Conservation (phyloP, 2,113 vertebrate species). For the Polypterus bichir region DNA sequence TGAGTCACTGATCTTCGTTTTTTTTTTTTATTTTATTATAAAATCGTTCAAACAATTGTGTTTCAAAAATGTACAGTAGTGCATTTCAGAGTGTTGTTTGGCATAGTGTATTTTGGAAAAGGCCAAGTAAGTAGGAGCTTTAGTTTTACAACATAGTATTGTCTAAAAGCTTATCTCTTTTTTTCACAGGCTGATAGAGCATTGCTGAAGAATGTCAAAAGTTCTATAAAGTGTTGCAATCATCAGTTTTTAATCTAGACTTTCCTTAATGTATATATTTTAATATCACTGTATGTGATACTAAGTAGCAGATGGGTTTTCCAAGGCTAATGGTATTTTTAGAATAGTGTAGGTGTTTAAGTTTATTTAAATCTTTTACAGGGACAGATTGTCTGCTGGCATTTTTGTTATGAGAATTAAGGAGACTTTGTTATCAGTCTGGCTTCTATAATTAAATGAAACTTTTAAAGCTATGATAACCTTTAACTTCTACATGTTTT, state of each 20-base stretch:
- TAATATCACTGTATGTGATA: no score
- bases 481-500: conserved; percentile 48
- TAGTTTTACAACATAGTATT: no score
- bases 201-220: no score
- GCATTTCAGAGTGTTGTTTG: not conserved
- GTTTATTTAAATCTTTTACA: conserved; percentile 23
- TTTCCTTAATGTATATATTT: no score
- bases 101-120: no score
- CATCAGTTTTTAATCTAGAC: no score
- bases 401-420: conserved; percentile 43
- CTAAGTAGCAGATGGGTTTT: not conserved
- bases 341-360: not conserved
- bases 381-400: conserved; percentile 43
- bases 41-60: not conserved
- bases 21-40: no score
- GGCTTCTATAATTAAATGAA: conserved; percentile 48
- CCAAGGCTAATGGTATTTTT: not conserved
- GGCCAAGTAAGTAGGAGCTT: no score
- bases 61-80: not conserved
- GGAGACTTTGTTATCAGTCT: conserved; percentile 44
- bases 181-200: no score
- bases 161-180: no score
- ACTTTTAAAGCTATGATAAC: conserved; percentile 47
- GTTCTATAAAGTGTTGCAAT: no score
- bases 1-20: no score